Evolutionary conservation across 64 coral and sea anemone genomes (phyloP).

Genomic region (Actinia equina): DNA sequence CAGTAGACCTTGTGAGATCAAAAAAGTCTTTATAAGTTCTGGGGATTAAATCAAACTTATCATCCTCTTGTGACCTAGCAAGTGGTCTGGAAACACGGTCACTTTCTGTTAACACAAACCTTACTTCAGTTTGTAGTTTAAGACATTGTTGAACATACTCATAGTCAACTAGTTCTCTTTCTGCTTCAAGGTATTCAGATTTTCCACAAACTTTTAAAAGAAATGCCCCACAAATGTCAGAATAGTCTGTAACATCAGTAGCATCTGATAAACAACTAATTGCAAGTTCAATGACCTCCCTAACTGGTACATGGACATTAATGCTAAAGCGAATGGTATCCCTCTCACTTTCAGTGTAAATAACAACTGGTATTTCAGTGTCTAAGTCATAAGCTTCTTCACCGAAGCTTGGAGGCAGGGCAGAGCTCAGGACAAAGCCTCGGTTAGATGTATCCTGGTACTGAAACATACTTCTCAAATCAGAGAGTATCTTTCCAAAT

Average conservation of each 20-base stretch:
- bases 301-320: slow-evolving; percentile 58
- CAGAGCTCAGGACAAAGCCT: slow-evolving; percentile 87
- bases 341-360: slow-evolving; percentile 62
- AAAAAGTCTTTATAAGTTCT: slow-evolving; percentile 94
- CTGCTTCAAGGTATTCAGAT: slow-evolving; percentile 79
- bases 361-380: slow-evolving; percentile 53
- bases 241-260: slow-evolving; percentile 23
- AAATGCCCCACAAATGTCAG: slow-evolving; percentile 22
- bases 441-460: slow-evolving; percentile 63
- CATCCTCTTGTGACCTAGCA: slow-evolving; percentile 60
- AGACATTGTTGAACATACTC: slow-evolving; percentile 84
- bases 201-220: slow-evolving; percentile 89
- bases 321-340: slow-evolving; percentile 72
- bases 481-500: slow-evolving; percentile 69
- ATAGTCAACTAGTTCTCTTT: slow-evolving; percentile 78
- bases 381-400: slow-evolving; percentile 55
- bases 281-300: slow-evolving; percentile 63
- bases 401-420: slow-evolving; percentile 69
- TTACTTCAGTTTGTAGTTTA: slow-evolving; percentile 64
- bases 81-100: slow-evolving; percentile 73
- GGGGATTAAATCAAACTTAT: slow-evolving; percentile 64
- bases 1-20: slow-evolving; percentile 71
- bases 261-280: slow-evolving; percentile 61
- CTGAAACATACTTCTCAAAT: slow-evolving; percentile 66
- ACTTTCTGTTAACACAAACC: slow-evolving; percentile 88